Percentiles rank a stretch among this genome's conserved stretches.
These are phyloP conservation scores for Drosophila mayaguana DNA, from an alignment of 2,888 invertebrate species.

Conservation along the genomic window DNA sequence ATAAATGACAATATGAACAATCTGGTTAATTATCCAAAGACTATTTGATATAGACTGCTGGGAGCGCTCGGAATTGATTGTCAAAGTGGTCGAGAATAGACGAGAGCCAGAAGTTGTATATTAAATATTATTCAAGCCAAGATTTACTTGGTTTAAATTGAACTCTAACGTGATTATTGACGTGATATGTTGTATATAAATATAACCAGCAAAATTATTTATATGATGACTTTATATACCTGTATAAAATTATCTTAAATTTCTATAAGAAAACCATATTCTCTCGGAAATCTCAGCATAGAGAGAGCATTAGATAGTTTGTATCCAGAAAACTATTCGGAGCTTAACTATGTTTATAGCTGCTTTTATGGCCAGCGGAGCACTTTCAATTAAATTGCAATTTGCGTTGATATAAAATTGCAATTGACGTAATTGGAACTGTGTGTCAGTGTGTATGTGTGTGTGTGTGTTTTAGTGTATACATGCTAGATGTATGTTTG, in stretches of 20 bases:
- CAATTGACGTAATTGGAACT: constrained; percentile 48
- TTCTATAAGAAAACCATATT: no score
- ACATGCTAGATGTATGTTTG: neutral
- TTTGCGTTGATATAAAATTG: constrained; percentile 68
- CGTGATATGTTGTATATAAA: no score
- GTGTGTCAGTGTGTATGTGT: constrained; percentile 7
- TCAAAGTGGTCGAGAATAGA: neutral
- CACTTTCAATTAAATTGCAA: constrained; percentile 76
- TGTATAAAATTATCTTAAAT: no score
- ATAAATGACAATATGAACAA: constrained; percentile 50
- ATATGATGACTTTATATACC: no score
- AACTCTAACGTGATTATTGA: no score
- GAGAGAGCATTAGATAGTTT: constrained; percentile 6
- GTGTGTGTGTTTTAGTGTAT: constrained; percentile 2
- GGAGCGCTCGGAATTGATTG: constrained; percentile 10
- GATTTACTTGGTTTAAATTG: no score
- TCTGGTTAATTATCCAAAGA: constrained; percentile 44
- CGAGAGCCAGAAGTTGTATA: neutral
- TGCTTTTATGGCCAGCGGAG: constrained; percentile 33
- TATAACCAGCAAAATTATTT: no score
- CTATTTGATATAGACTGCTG: constrained; percentile 7
- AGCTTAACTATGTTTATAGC: constrained; percentile 32
- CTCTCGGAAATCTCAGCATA: no score
- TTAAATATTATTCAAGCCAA: neutral
- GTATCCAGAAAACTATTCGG: neutral